Percentiles rank a stretch among this genome's conserved stretches.
These are phyloP conservation scores for Mus caroli DNA, from an alignment of 2,797 vertebrate genomes.

Conservation along the genomic window DNA sequence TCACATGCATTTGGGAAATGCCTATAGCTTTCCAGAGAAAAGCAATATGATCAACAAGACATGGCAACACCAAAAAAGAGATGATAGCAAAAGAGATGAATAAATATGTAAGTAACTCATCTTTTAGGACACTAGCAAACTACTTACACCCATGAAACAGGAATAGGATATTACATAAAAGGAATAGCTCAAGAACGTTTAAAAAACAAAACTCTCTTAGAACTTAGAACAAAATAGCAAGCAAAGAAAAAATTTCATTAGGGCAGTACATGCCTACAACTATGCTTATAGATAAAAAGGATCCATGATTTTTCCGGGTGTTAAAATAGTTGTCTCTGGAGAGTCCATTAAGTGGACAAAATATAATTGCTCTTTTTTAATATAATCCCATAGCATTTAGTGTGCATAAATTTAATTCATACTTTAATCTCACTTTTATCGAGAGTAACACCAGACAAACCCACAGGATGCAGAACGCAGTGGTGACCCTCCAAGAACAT, in stretches of 20 bases:
- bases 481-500: background rate
- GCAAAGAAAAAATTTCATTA: background rate
- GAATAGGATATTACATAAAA: constrained; percentile 43
- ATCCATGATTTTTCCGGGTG: background rate
- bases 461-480: background rate
- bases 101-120: background rate
- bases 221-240: constrained; percentile 11
- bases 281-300: background rate
- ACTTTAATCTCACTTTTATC: constrained; percentile 31
- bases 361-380: background rate
- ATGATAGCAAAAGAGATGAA: background rate
- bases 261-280: background rate
- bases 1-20: background rate
- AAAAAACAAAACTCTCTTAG: constrained; percentile 18
- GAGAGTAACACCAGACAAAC: background rate
- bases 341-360: background rate
- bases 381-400: background rate
- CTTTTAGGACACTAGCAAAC: constrained; percentile 35
- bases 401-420: background rate
- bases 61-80: background rate
- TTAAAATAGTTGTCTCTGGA: background rate
- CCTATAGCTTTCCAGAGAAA: background rate
- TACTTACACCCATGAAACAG: constrained; percentile 21
- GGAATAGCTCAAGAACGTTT: constrained; percentile 1
- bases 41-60: background rate